phyloP scores from a whole-genome alignment of 2,888 invertebrate species.

The Orchesellides sinensis region DNA sequence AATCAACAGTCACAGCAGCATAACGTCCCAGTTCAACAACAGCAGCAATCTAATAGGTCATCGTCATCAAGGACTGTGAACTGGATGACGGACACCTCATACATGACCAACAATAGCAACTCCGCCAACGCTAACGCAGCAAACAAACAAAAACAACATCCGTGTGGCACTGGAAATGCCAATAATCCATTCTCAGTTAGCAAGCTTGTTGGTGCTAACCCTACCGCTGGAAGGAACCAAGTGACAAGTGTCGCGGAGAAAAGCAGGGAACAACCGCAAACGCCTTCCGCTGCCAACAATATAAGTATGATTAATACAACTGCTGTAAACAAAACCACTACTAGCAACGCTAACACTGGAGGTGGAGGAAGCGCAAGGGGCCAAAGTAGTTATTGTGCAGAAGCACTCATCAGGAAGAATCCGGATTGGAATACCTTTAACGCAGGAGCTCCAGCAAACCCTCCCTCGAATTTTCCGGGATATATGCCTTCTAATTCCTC shows the following conservation, averaged over 20 bases:
- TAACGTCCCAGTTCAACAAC: constrained; percentile 8
- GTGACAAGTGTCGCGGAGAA: no score
- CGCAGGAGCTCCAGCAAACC: neutral
- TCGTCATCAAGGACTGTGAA: constrained; percentile 62
- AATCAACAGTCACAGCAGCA: constrained; percentile 9
- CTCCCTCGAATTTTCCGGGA: neutral
- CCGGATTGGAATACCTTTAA: constrained; percentile 33
- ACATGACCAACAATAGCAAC: constrained; percentile 25
- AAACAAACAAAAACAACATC: constrained; percentile 23
- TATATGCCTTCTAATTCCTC: neutral
- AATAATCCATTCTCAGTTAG: constrained; percentile 72
- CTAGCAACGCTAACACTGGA: neutral
- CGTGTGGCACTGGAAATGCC: constrained; percentile 19
- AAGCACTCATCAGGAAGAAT: constrained; percentile 70
- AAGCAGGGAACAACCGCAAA: neutral
- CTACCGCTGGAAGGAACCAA: no score
- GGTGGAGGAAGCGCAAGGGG: constrained; percentile 13
- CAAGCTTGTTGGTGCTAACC: constrained; percentile 68
- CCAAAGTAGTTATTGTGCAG: constrained; percentile 69
- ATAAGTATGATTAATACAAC: neutral
- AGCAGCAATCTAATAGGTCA: constrained; percentile 18
- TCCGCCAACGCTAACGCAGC: neutral
- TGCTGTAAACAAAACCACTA: neutral
- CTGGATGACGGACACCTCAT: constrained; percentile 72
- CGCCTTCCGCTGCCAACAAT: neutral